These are phyloP conservation scores for Coranthus polyacanthus DNA, from an alignment of 2,797 vertebrate genomes.

Conservation along the genomic window DNA sequence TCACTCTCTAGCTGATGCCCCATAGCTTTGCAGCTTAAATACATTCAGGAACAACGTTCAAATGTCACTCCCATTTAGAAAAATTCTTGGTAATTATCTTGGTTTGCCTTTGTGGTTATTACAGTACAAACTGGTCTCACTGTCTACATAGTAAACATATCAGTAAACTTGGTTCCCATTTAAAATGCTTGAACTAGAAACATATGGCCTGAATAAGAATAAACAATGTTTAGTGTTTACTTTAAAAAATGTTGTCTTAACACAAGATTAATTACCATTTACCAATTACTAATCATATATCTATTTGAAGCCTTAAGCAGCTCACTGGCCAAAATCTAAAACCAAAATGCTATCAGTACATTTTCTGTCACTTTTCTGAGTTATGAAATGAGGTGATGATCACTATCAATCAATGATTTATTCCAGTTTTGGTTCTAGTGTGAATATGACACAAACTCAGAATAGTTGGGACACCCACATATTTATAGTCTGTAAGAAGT, in stretches of 20 bases:
- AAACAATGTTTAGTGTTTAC: too few species aligned
- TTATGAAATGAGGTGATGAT: too few species aligned
- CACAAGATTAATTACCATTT: too few species aligned
- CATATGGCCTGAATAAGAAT: too few species aligned
- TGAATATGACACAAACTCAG: not conserved
- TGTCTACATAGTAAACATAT: not conserved
- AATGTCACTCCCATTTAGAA: not conserved
- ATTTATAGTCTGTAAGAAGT: not conserved
- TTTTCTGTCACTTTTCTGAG: too few species aligned
- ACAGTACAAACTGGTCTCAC: not conserved
- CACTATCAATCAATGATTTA: too few species aligned
- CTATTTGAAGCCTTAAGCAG: too few species aligned
- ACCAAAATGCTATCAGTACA: too few species aligned
- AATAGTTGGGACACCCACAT: not conserved
- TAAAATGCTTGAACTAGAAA: not conserved
- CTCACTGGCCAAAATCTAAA: too few species aligned
- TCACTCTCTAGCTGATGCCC: not conserved
- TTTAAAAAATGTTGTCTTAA: too few species aligned
- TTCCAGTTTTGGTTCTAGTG: not conserved
- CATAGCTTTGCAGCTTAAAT: not conserved
- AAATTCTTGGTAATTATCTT: not conserved
- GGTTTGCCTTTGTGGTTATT: not conserved
- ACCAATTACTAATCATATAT: too few species aligned
- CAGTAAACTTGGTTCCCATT: not conserved
- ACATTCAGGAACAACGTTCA: not conserved